Conservation (phyloP, 2,113 vertebrate species). For the Actinemys pallida region DNA sequence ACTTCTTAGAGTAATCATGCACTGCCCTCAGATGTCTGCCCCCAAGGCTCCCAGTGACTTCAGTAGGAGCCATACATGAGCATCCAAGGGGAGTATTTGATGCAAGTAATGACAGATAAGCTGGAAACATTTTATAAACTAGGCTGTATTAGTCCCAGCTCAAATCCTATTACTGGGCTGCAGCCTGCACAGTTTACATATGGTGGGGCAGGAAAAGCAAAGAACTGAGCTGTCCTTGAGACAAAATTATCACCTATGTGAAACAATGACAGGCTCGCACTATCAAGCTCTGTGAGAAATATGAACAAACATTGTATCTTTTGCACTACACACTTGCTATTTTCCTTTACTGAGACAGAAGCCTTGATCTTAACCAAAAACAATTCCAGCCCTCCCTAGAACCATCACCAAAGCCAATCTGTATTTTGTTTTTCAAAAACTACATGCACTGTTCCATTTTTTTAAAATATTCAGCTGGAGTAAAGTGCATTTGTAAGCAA, state of each 20-base stretch:
- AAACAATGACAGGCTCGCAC: not conserved
- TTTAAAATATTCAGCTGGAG: not conserved
- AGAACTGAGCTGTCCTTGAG: not conserved
- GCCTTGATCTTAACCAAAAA: not conserved
- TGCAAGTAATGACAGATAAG: not conserved
- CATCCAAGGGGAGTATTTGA: not conserved
- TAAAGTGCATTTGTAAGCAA: not conserved
- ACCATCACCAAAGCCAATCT: not conserved
- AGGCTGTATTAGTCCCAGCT: not conserved
- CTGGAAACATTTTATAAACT: not conserved
- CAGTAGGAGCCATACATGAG: not conserved
- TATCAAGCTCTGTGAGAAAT: not conserved
- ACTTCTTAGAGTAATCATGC: conserved; percentile 36
- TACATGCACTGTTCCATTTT: not conserved
- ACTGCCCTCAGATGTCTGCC: not conserved
- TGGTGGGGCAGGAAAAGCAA: not conserved
- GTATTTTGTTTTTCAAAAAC: not conserved
- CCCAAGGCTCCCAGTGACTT: not conserved
- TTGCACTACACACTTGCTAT: not conserved
- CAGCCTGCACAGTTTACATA: not conserved
- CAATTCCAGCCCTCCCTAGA: not conserved
- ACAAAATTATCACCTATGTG: not conserved
- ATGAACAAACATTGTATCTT: not conserved
- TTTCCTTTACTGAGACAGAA: not conserved
- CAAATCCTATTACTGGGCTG: not conserved